Evolutionary conservation across 2,797 vertebrate species (phyloP).

Genomic region (Gymnothorax reevesii): DNA sequence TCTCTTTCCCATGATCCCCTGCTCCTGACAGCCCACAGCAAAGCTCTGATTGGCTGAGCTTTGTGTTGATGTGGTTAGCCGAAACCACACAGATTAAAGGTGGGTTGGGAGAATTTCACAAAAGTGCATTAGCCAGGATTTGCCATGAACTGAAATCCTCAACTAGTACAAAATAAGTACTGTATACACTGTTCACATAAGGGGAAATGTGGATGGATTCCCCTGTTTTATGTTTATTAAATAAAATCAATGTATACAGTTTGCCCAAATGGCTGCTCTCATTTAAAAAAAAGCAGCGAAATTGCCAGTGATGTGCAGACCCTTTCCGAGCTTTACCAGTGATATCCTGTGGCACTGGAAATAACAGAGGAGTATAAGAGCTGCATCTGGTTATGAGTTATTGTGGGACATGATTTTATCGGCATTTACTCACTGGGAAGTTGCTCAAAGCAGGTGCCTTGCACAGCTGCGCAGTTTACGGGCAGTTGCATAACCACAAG

Average conservation of each 20-base stretch:
- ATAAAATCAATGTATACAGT: neutral
- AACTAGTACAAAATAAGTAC: neutral
- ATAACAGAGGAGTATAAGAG: neutral
- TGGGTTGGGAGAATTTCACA: neutral
- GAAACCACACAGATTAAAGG: neutral
- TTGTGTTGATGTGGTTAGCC: neutral
- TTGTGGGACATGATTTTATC: neutral
- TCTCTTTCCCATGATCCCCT: constrained; percentile 51
- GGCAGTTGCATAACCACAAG: neutral
- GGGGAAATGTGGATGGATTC: neutral
- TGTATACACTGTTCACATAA: neutral
- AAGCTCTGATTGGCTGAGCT: constrained; percentile 25
- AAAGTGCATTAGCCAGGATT: neutral
- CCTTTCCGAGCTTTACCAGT: neutral
- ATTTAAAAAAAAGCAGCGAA: neutral
- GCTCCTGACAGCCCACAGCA: constrained; percentile 46
- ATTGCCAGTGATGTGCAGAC: neutral
- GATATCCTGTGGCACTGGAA: neutral
- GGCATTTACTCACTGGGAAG: neutral
- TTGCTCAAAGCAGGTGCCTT: neutral
- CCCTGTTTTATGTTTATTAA: neutral
- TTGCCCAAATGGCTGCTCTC: neutral
- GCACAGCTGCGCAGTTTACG: neutral
- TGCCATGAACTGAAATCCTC: neutral
- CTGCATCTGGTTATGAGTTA: neutral